Conservation (phyloP, 2,113 vertebrate species). For the Amblyornis subalaris region DNA sequence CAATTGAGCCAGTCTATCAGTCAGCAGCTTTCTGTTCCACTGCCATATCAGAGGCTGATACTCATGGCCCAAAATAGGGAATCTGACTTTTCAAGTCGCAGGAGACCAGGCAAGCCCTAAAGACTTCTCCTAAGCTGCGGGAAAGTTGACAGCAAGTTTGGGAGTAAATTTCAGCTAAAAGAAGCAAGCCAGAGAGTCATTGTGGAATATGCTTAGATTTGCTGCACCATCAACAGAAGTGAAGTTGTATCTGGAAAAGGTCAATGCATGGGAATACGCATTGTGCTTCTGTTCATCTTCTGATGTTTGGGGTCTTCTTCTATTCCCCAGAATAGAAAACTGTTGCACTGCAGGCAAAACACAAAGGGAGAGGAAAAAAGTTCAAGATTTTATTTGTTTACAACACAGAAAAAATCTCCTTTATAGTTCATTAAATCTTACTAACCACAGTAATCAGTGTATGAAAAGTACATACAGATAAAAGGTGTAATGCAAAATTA, state of each 20-base stretch:
- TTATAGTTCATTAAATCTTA: not conserved
- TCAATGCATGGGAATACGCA: not conserved
- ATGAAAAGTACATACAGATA: not conserved
- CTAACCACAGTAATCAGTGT: not conserved
- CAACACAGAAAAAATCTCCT: not conserved
- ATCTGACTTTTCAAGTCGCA: not conserved
- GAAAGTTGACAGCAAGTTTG: not conserved
- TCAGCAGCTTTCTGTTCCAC: not conserved
- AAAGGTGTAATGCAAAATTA: not conserved
- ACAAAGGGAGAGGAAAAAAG: not conserved
- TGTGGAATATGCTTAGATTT: not conserved
- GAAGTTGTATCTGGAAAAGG: slow-evolving; percentile 6
- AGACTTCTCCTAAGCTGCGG: not conserved
- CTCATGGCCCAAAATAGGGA: not conserved
- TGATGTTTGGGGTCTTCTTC: not conserved
- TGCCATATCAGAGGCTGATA: not conserved
- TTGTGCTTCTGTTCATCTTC: not conserved
- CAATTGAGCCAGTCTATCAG: not conserved
- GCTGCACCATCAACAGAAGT: not conserved
- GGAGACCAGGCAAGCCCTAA: not conserved
- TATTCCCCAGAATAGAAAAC: not conserved
- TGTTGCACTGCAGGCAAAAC: not conserved
- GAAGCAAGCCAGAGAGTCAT: not conserved
- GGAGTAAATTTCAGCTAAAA: not conserved
- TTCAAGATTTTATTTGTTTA: not conserved